A percentile compares a stretch with the other conserved stretches of the same genome.
These are phyloP conservation scores for Xanthia togata DNA, from an alignment of 2,888 invertebrate genomes.

Conservation along the genomic window DNA sequence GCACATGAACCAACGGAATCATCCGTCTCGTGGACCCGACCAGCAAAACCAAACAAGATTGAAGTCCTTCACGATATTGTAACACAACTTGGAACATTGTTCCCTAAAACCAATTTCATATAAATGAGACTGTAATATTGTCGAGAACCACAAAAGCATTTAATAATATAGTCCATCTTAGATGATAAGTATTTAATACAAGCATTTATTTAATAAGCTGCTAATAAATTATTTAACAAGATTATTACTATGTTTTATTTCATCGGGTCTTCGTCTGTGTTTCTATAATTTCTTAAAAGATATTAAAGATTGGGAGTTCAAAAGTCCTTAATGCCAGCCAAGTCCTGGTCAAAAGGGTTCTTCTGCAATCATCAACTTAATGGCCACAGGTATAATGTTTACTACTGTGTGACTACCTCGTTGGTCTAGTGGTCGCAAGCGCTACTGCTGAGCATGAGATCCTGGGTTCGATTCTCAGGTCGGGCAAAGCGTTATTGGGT, in stretches of 20 bases:
- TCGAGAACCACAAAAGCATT: too few species aligned
- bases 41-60: conserved; percentile 73
- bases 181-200: neutral
- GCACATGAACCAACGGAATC: conserved; percentile 69
- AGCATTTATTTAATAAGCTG: conserved; percentile 9
- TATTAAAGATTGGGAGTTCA: too few species aligned
- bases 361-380: too few species aligned
- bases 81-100: conserved; percentile 48
- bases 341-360: too few species aligned
- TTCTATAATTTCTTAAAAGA: neutral
- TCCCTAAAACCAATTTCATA: conserved; percentile 32
- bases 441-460: too few species aligned
- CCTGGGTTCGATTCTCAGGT: too few species aligned
- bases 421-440: too few species aligned
- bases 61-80: conserved; percentile 60
- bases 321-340: too few species aligned
- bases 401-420: too few species aligned
- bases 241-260: neutral
- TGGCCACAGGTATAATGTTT: too few species aligned
- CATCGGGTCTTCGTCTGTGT: neutral
- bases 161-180: neutral
- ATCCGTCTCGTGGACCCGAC: conserved; percentile 83
- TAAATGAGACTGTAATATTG: neutral
- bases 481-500: too few species aligned
- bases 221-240: neutral